Conservation (phyloP, 2,888 invertebrate species). For the Acleris literana region DNA sequence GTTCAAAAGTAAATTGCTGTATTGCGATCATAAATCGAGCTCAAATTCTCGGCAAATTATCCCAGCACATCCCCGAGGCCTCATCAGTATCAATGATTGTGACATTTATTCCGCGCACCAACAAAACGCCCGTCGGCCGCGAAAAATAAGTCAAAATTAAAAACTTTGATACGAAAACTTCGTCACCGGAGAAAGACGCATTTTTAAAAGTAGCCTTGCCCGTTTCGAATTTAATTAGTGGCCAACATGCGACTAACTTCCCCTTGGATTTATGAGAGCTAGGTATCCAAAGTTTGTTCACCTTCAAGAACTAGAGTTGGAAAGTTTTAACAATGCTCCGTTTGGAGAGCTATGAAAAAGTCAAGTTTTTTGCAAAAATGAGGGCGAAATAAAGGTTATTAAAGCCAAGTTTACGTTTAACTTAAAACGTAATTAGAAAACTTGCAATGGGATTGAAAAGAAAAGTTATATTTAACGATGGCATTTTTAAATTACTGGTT, state of each 20-base stretch:
- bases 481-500: too few relatives aligned
- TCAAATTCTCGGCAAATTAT: neutral
- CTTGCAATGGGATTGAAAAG: neutral
- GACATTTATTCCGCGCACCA: slow-evolving; percentile 21
- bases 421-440: slow-evolving; percentile 15
- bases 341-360: slow-evolving; percentile 13
- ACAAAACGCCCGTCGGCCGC: slow-evolving; percentile 28
- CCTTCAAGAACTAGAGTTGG: slow-evolving; percentile 14
- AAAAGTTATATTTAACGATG: neutral
- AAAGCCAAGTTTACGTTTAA: slow-evolving; percentile 25
- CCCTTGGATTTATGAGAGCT: slow-evolving; percentile 23
- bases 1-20: neutral
- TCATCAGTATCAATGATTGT: slow-evolving; percentile 35
- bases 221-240: slow-evolving; percentile 30
- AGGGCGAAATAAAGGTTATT: slow-evolving; percentile 19
- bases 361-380: slow-evolving; percentile 14
- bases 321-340: slow-evolving; percentile 31
- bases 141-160: slow-evolving; percentile 36
- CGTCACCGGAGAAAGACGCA: slow-evolving; percentile 2
- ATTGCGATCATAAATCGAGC: neutral
- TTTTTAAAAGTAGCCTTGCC: slow-evolving; percentile 12
- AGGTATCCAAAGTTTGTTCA: slow-evolving; percentile 25
- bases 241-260: slow-evolving; percentile 14
- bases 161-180: slow-evolving; percentile 35
- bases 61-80: neutral